A percentile compares a stretch with the other conserved stretches of the same genome.
Conservation (phyloP, 53 echinoderm and acorn worm genomes). For the Actinopyga echinites region DNA sequence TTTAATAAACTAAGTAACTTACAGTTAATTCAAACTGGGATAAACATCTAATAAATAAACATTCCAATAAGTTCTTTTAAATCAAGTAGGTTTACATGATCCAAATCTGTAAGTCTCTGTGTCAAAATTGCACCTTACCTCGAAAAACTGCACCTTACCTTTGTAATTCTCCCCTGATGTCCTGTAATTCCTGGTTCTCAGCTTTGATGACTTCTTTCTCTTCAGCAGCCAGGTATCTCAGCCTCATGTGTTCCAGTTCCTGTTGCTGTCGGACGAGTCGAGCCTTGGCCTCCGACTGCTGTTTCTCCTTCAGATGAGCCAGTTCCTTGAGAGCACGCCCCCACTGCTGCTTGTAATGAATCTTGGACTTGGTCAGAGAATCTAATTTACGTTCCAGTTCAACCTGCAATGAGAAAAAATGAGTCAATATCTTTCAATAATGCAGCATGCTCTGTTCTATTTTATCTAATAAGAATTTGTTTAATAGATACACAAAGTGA, state of each 20-base stretch:
- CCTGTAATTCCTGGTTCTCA: constrained; percentile 80
- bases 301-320: constrained; percentile 81
- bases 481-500: background rate
- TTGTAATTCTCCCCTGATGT: constrained; percentile 90
- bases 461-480: too few species aligned
- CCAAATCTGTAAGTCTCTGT: background rate
- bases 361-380: constrained; percentile 86
- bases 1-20: too few species aligned
- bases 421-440: too few species aligned
- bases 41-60: background rate
- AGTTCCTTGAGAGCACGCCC: constrained; percentile 95
- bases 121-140: background rate
- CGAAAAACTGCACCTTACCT: constrained; percentile 50
- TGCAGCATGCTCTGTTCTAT: too few species aligned
- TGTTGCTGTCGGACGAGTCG: constrained; percentile 87
- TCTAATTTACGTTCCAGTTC: constrained; percentile 93
- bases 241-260: constrained; percentile 95
- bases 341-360: constrained; percentile 99
- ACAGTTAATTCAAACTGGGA: too few species aligned
- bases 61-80: background rate
- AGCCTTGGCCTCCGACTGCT: constrained; percentile 87
- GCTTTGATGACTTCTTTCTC: constrained; percentile 94
- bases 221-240: constrained; percentile 92
- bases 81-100: background rate
- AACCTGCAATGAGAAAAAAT: constrained; percentile 48